phyloP scores from a whole-genome alignment of 2,113 vertebrate genomes.

The Mustelus asterias region DNA sequence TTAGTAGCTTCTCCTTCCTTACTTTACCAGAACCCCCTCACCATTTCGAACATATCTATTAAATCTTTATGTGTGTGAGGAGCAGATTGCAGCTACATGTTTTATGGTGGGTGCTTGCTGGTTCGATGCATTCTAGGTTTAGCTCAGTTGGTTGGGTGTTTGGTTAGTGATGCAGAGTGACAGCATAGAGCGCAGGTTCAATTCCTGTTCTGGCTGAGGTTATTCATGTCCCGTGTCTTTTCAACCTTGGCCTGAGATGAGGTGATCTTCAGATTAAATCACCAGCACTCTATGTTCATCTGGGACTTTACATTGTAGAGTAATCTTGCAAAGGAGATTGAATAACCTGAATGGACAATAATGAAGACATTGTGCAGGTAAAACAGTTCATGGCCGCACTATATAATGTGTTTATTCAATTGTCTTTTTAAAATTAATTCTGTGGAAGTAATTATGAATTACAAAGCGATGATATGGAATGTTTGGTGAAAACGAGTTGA shows the following conservation, averaged over 20 bases:
- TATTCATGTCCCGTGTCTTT: too few species aligned
- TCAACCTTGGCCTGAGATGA: too few species aligned
- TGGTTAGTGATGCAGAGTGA: too few species aligned
- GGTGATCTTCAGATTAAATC: too few species aligned
- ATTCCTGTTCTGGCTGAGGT: too few species aligned
- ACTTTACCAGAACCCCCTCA: too few species aligned
- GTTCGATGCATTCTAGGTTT: not conserved
- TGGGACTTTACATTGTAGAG: too few species aligned
- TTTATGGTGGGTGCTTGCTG: not conserved
- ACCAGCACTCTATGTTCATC: too few species aligned
- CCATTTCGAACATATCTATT: too few species aligned
- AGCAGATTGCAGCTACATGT: not conserved
- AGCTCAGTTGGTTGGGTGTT: too few species aligned
- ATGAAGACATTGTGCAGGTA: not conserved
- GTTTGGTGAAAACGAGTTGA: not conserved
- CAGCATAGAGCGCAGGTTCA: too few species aligned
- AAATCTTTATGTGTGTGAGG: not conserved
- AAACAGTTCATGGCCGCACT: not conserved
- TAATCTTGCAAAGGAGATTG: not conserved
- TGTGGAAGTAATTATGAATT: not conserved
- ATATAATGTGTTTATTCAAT: not conserved
- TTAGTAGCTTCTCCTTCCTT: too few species aligned
- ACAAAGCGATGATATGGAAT: not conserved
- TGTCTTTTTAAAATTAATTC: not conserved
- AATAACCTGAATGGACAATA: not conserved